A percentile compares a stretch with the other conserved stretches of the same genome.
Evolutionary conservation across 2,888 invertebrate species (phyloP).

Genomic region (Villa cingulata): DNA sequence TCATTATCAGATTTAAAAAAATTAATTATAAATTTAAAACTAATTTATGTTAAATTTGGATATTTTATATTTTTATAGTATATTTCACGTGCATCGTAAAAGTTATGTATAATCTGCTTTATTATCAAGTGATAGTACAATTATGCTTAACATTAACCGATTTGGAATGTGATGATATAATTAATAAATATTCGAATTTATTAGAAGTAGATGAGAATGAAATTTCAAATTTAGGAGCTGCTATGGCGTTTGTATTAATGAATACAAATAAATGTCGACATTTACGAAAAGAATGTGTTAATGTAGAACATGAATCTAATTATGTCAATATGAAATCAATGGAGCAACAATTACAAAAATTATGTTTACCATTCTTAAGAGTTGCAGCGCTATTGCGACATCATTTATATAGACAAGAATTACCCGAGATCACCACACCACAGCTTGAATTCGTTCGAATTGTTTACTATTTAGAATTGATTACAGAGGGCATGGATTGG

Average conservation of each 20-base stretch:
- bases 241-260: slow-evolving; percentile 32
- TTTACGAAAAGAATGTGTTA: slow-evolving; percentile 29
- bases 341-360: slow-evolving; percentile 52
- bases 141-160: slow-evolving; percentile 55
- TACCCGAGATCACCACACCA: slow-evolving; percentile 51
- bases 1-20: too few relatives aligned
- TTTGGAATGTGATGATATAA: slow-evolving; percentile 45
- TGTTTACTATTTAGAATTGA: slow-evolving; percentile 64
- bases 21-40: background rate
- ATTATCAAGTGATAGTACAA: slow-evolving; percentile 78
- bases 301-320: slow-evolving; percentile 19
- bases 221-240: slow-evolving; percentile 24
- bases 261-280: slow-evolving; percentile 28
- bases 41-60: background rate
- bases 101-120: slow-evolving; percentile 75
- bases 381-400: slow-evolving; percentile 68
- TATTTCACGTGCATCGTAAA: slow-evolving; percentile 81
- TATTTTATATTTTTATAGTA: slow-evolving; percentile 41
- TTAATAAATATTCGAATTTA: slow-evolving; percentile 22
- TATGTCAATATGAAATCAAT: slow-evolving; percentile 32
- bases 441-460: slow-evolving; percentile 64
- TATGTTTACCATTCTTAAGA: slow-evolving; percentile 72
- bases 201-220: slow-evolving; percentile 10
- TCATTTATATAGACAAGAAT: slow-evolving; percentile 65
- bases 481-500: slow-evolving; percentile 51